Percentiles rank a stretch among this genome's conserved stretches.
phyloP scores from a whole-genome alignment of 2,888 invertebrate genomes.

The Subacronicta megacephala region DNA sequence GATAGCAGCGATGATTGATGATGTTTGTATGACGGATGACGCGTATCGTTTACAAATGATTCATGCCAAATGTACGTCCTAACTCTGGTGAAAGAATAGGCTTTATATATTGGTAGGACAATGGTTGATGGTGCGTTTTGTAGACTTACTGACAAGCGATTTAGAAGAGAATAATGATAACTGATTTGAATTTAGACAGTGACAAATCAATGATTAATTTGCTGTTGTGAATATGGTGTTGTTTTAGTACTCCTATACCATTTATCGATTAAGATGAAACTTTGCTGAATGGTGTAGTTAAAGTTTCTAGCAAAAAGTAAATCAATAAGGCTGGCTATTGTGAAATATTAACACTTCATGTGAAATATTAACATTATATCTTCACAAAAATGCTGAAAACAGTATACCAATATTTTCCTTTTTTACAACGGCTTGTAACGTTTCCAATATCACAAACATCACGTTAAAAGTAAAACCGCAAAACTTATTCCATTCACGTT shows the following conservation, averaged over 20 bases:
- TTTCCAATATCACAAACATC: constrained; percentile 13
- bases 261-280: too few relatives aligned
- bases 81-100: constrained; percentile 33
- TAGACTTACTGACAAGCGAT: too few relatives aligned
- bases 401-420: not conserved
- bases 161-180: too few relatives aligned
- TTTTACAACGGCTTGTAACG: constrained; percentile 3
- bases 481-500: constrained; percentile 23
- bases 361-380: too few relatives aligned
- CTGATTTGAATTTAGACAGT: too few relatives aligned
- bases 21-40: constrained; percentile 47
- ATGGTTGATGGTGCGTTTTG: constrained; percentile 7
- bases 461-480: constrained; percentile 25
- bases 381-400: not conserved
- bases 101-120: constrained; percentile 27
- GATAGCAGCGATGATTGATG: constrained; percentile 55
- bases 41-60: constrained; percentile 56
- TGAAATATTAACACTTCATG: too few relatives aligned
- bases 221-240: too few relatives aligned
- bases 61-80: constrained; percentile 35
- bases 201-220: too few relatives aligned
- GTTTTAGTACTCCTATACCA: too few relatives aligned
- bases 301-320: too few relatives aligned
- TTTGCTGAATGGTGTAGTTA: too few relatives aligned
- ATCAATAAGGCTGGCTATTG: too few relatives aligned